A percentile compares a stretch with the other conserved stretches of the same genome.
Evolutionary conservation across 2,113 vertebrate genomes (phyloP).

Genomic region (Saguinus midas): DNA sequence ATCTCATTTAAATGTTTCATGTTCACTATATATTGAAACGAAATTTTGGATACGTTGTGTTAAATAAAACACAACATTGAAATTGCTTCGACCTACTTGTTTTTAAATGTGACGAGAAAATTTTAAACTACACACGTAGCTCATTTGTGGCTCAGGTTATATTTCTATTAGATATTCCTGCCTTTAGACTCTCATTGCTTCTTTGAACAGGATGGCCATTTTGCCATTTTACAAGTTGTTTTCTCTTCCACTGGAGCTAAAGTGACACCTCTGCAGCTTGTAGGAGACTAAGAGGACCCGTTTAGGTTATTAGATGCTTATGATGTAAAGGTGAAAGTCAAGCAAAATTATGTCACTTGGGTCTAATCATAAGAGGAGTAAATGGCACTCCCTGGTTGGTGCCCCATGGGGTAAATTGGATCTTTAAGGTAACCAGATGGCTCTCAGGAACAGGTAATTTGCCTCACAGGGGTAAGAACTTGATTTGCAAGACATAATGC

Average conservation of each 20-base stretch:
- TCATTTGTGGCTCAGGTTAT: background rate
- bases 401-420: constrained; percentile 75
- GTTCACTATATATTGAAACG: background rate
- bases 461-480: constrained; percentile 70
- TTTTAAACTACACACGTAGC: background rate
- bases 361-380: background rate
- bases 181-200: background rate
- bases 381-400: background rate
- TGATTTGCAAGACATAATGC: constrained; percentile 57
- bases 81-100: background rate
- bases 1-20: background rate
- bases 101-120: background rate
- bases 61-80: background rate
- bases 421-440: constrained; percentile 74
- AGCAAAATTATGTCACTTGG: background rate
- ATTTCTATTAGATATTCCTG: background rate
- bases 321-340: constrained; percentile 42
- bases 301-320: background rate
- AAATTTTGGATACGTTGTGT: background rate
- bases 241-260: background rate
- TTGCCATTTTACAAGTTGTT: background rate
- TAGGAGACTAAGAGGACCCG: background rate
- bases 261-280: background rate
- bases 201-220: background rate
- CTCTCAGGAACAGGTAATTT: constrained; percentile 74